Evolutionary conservation across 2,113 vertebrate genomes (phyloP), one percentile per base, ranked within the genome.

Genomic region (Tringa solitaria): DNA sequence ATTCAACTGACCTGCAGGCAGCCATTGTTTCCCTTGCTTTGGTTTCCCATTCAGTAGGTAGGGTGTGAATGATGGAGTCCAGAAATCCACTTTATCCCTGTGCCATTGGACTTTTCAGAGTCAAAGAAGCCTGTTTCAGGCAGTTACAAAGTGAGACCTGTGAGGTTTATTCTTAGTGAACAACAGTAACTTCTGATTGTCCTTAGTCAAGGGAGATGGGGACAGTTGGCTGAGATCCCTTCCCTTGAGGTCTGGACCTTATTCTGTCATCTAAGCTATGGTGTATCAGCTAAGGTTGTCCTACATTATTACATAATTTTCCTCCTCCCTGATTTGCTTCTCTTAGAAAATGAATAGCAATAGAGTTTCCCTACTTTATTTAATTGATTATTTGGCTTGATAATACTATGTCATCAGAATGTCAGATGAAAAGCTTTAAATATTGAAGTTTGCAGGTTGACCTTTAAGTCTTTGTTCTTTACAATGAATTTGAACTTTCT

Each of bases 321-420:
- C 35, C 10, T 27, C 10, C 45, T 68, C 56, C 21, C 45, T 27
- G 2, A 26, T 90, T 73, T 87, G 23, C 14, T 60, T 83, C 33
- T 20, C 19, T 76, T 73, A 51, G 83, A 82, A 85, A 78, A 57
- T 61, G 7, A 91, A 78, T 21, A 91, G 59, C 33, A 87, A 64
- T 60, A 24, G 28, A 37, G 33, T 76, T 93, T 56, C 8, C 33
- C 9, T 79, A 16, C 1, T 60, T 83, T 90, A 87, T 79, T 82
- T 82, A 72, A 54, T 72, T 79, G 59, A 90, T 88, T 86, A 63
- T 72, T 93, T 92, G 46, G 46, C 78, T 85, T 82, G 86, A 79
- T 93, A 92, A 75, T 59, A 70, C 37, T 59, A 30, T 53, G 35
- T n/a, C 53, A 60, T 73, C 73, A 87, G 21, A 80, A 87, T 56